Conservation (phyloP, 1,140 invertebrate genomes). For the Lordiphosa mommai region DNA sequence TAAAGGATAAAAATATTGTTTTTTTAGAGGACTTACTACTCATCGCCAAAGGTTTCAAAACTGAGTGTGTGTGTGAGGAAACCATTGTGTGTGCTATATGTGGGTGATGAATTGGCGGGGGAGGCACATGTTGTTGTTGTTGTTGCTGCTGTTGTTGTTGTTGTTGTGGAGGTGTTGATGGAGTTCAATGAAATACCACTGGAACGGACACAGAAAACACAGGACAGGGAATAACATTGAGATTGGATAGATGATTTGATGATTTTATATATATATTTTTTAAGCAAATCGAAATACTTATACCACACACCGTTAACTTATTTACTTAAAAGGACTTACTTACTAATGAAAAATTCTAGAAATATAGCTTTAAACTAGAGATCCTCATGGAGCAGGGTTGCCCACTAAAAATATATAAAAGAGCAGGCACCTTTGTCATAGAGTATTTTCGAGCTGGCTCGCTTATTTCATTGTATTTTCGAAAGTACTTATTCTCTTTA, state of each 20-base stretch:
- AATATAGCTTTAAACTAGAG: too few species aligned
- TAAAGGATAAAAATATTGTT: not conserved
- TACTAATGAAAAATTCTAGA: too few species aligned
- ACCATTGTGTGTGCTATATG: constrained; percentile 51
- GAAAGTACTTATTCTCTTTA: too few species aligned
- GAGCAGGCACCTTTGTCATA: too few species aligned
- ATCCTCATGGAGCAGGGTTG: too few species aligned
- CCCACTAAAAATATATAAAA: too few species aligned
- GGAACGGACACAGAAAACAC: constrained; percentile 25
- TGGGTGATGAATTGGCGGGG: constrained; percentile 47
- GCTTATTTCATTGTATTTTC: too few species aligned
- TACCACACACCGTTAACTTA: too few species aligned
- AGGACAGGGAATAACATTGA: constrained; percentile 9
- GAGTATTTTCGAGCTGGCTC: too few species aligned
- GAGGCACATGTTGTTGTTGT: constrained; percentile 2
- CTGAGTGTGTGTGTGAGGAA: constrained; percentile 66
- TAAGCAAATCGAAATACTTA: too few species aligned
- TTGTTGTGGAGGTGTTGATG: constrained; percentile 28
- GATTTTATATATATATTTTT: too few species aligned
- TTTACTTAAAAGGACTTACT: too few species aligned
- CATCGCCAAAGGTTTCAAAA: constrained; percentile 67
- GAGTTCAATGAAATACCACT: constrained; percentile 66
- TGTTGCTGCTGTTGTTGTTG: constrained; percentile 9
- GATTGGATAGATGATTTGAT: not conserved
- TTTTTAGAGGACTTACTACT: constrained; percentile 68